Percentiles rank a stretch among this genome's conserved stretches.
Evolutionary conservation across 1,140 invertebrate species (phyloP).

Genomic region (Lordiphosa clarofinis): DNA sequence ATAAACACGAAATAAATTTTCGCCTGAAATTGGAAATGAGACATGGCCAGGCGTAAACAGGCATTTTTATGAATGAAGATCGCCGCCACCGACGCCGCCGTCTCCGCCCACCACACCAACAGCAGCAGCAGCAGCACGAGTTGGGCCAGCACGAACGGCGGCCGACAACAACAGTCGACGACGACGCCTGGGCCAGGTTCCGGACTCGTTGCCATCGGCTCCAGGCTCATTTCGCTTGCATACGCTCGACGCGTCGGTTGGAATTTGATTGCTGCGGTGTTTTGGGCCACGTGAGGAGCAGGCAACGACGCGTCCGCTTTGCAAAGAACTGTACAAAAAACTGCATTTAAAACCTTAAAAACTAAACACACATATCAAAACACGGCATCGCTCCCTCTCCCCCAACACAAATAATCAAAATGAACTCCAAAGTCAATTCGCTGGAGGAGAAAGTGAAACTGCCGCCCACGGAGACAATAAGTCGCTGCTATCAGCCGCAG

Average conservation of each 20-base stretch:
- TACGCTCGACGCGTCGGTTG: conserved; percentile 70
- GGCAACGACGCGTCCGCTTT: conserved; percentile 4
- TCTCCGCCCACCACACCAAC: conserved; percentile 16
- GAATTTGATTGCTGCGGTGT: conserved; percentile 37
- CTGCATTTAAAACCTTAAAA: conserved; percentile 19
- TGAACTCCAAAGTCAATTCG: conserved; percentile 79
- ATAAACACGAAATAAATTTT: conserved; percentile 1
- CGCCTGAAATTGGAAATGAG: neutral
- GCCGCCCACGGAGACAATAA: conserved; percentile 89
- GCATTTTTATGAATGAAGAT: conserved; percentile 10
- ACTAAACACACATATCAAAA: neutral
- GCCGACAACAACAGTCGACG: conserved; percentile 8
- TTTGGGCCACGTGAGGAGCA: neutral
- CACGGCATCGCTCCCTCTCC: neutral
- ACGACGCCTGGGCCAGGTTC: conserved; percentile 18
- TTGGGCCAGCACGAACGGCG: neutral
- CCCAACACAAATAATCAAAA: conserved; percentile 16
- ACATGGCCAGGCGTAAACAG: neutral
- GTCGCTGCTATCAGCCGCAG: conserved; percentile 86
- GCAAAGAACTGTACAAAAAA: neutral
- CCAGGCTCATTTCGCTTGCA: conserved; percentile 62
- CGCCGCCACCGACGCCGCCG: neutral
- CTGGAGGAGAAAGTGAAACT: conserved; percentile 84
- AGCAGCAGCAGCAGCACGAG: conserved; percentile 8
- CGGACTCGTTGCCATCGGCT: conserved; percentile 4